These are phyloP conservation scores for Mus minutoides DNA, from an alignment of 2,797 vertebrate species.

Conservation along the genomic window DNA sequence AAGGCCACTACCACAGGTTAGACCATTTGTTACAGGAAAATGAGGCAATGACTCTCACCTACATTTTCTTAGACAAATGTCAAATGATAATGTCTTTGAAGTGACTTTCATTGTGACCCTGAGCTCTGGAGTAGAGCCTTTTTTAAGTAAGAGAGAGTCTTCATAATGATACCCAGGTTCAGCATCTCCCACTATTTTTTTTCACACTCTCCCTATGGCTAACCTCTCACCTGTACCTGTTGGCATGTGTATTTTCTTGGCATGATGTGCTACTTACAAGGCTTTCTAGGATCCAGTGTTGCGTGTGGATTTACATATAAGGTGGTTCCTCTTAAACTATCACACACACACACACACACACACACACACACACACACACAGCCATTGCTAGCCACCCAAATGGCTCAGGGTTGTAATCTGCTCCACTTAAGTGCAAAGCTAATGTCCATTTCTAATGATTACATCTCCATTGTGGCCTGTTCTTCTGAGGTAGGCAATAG, in stretches of 20 bases:
- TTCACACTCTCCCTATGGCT: background rate
- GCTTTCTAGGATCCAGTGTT: background rate
- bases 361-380: too few relatives aligned
- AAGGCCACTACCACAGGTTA: background rate
- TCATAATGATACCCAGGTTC: accelerated
- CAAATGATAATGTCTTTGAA: background rate
- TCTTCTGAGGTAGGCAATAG: background rate
- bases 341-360: background rate
- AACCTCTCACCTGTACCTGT: background rate
- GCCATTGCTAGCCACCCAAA: background rate
- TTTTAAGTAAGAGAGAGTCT: background rate
- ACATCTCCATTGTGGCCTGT: background rate
- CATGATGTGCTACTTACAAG: background rate
- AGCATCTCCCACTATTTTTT: background rate
- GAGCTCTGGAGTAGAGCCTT: background rate
- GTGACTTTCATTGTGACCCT: background rate
- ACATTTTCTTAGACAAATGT: constrained; percentile 40
- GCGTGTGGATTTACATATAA: background rate
- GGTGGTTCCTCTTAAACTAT: background rate
- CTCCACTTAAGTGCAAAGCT: background rate
- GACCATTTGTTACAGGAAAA: background rate
- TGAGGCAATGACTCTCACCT: background rate
- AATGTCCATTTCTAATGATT: constrained; percentile 12
- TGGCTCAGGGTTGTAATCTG: background rate
- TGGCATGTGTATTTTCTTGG: background rate